phyloP scores from a whole-genome alignment of 2,113 vertebrate species.

The Turnix velox region DNA sequence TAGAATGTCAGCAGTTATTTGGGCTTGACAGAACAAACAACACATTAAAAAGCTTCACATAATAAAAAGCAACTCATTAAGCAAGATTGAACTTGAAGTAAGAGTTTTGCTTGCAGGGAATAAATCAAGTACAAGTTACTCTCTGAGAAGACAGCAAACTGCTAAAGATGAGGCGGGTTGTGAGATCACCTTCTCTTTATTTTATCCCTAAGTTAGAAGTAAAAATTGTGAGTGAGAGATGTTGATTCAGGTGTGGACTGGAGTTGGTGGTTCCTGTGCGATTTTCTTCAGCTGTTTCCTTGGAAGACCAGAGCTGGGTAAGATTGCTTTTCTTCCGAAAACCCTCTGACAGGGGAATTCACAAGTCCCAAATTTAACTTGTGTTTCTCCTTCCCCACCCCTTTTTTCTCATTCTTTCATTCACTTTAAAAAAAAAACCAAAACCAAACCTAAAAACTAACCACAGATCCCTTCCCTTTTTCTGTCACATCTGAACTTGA shows the following conservation, averaged over 20 bases:
- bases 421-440: background rate
- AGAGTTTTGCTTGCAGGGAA: conserved; percentile 31
- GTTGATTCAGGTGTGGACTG: background rate
- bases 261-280: fast-evolving
- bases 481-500: background rate
- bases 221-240: background rate
- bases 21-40: conserved; percentile 56
- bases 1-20: conserved; percentile 54
- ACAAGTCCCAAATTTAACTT: background rate
- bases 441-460: too few relatives aligned
- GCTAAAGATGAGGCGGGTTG: background rate
- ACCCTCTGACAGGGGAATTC: background rate
- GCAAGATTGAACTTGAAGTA: conserved; percentile 51
- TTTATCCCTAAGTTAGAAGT: background rate
- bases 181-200: background rate
- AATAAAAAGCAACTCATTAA: conserved; percentile 53
- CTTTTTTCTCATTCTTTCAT: background rate
- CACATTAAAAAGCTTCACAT: conserved; percentile 5
- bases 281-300: background rate
- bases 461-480: too few relatives aligned
- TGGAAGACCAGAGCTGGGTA: background rate
- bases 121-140: background rate
- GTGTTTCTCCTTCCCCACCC: background rate
- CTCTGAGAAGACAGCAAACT: background rate
- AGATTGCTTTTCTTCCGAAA: background rate